A percentile compares a stretch with the other conserved stretches of the same genome.
Conservation (phyloP, 2,888 invertebrate genomes). For the Carterocephalus palaemon region DNA sequence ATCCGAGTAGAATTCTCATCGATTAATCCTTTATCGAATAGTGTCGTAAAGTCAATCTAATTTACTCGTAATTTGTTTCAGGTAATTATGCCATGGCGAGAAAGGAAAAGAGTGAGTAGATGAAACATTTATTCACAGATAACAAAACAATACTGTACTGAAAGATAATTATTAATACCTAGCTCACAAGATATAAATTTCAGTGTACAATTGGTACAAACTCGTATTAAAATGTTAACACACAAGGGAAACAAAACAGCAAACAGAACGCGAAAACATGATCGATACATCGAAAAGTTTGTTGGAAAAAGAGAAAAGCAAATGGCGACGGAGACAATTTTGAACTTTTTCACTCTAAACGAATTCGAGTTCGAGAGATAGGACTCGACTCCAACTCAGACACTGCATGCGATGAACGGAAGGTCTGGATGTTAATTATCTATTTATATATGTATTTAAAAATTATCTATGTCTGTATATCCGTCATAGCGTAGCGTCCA, state of each 20-base stretch:
- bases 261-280: constrained; percentile 21
- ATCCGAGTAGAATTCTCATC: constrained; percentile 27
- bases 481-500: too few species aligned
- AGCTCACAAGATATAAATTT: too few species aligned
- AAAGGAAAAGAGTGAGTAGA: constrained; percentile 41
- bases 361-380: constrained; percentile 68
- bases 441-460: too few species aligned
- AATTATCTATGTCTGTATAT: too few species aligned
- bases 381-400: constrained; percentile 59
- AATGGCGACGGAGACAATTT: constrained; percentile 51
- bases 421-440: too few species aligned
- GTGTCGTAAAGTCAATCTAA: constrained; percentile 15
- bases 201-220: background rate
- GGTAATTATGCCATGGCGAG: constrained; percentile 44
- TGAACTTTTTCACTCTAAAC: constrained; percentile 60
- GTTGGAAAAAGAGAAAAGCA: constrained; percentile 39
- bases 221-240: background rate
- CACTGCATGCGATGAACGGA: constrained; percentile 23
- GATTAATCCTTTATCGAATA: constrained; percentile 12
- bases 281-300: constrained; percentile 30
- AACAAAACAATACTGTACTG: too few species aligned
- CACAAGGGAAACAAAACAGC: constrained; percentile 6
- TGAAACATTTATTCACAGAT: constrained; percentile 19
- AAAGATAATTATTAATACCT: too few species aligned
- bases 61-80: constrained; percentile 38